A percentile compares a stretch with the other conserved stretches of the same genome.
These are phyloP conservation scores for Dipodomys stephensi DNA, from an alignment of 2,113 vertebrate species.

Conservation along the genomic window DNA sequence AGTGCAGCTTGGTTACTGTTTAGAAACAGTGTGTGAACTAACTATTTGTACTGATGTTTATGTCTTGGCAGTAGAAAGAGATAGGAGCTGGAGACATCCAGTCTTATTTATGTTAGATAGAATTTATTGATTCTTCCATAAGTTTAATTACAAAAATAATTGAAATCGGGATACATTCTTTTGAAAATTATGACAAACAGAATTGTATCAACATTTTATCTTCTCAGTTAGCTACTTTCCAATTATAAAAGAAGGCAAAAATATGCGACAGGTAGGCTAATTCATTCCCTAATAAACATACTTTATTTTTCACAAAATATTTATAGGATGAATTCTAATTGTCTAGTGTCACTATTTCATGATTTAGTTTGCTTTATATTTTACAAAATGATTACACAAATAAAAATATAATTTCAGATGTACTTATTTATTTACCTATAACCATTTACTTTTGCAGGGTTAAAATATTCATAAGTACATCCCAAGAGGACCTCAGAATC, in stretches of 20 bases:
- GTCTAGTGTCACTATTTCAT: not conserved
- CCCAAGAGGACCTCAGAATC: not conserved
- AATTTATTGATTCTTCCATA: slow-evolving; percentile 58
- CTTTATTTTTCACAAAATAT: not conserved
- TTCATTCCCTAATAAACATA: not conserved
- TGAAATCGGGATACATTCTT: slow-evolving; percentile 29
- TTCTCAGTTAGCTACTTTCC: not conserved
- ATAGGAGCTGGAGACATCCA: slow-evolving; percentile 63
- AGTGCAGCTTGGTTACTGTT: slow-evolving; percentile 78
- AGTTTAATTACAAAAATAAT: slow-evolving; percentile 52
- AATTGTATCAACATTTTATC: slow-evolving; percentile 23
- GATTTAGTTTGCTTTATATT: not conserved
- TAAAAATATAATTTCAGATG: not conserved
- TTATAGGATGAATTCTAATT: not conserved
- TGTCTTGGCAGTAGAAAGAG: slow-evolving; percentile 70
- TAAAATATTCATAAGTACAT: not conserved
- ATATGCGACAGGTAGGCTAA: not conserved
- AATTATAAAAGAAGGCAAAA: not conserved
- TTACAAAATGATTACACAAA: not conserved
- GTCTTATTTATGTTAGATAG: slow-evolving; percentile 45
- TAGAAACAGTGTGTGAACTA: slow-evolving; percentile 67
- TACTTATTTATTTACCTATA: not conserved
- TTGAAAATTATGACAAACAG: slow-evolving; percentile 16
- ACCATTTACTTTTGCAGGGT: not conserved
- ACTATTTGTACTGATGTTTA: slow-evolving; percentile 76